Evolutionary conservation across 2,888 invertebrate genomes (phyloP), one percentile per base, ranked within the genome.

Genomic region (Drosophila multiciliata): DNA sequence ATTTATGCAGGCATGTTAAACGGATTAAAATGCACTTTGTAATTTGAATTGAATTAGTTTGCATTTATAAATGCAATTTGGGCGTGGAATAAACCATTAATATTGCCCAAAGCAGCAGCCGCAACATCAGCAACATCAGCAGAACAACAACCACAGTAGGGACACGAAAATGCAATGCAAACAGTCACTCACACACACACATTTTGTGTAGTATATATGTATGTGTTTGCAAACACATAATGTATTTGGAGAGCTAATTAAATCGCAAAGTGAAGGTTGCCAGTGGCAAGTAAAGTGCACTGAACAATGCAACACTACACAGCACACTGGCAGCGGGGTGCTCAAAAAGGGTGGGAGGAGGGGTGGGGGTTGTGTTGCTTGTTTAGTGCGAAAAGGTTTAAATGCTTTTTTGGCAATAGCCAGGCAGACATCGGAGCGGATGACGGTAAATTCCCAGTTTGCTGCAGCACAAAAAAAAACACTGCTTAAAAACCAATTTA

Each of bases 231-330:
- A 8, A 1, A 69, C 53, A 65, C 60, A 74, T 78, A 70, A 67
- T 74, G 67, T 66, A 55, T 64, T 70, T 69, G 66, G 60, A 69
- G 68, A 82, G 80, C 83, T 82, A 82, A 83, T 82, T 82, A 82
- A 82, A 83, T 67, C 61, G 45, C 72, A 72, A 73, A 64, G 71
- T 35, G 52, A 29, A 59, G 32, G 55, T 49, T 48, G 68, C 54
- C 67, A 53, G 50, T 36, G 61, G 63, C 62, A 57, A 59, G 54
- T 36, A 35, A 29, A 15, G 29, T 20, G n/a, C 26, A 7, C 33
- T 23, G n/a, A 33, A 35, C 49, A 49, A 26, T 20, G 15, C 29
- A 64, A 23, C 38, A 48, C 35, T 36, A 38, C 26, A 29, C 26
- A 38, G 29, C 36, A 7, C 2, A 23, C 52, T 35, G 52, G 23